phyloP scores from a whole-genome alignment of 2,888 invertebrate species.

The Cheilosia soror region DNA sequence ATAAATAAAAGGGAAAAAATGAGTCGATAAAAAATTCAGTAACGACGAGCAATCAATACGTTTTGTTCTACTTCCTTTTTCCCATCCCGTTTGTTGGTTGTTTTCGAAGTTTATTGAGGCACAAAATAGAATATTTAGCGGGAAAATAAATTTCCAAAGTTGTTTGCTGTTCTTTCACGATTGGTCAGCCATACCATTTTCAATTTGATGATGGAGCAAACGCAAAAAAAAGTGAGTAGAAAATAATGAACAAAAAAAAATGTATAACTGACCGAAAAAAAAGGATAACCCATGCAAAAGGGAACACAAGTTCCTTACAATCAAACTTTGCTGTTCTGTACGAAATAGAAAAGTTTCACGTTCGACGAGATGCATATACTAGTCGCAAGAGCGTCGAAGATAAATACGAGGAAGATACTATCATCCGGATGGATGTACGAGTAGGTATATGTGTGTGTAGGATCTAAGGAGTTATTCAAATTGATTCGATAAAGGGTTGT shows the following conservation, averaged over 20 bases:
- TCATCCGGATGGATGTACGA: background rate
- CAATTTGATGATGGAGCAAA: background rate
- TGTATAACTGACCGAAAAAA: conserved; percentile 14
- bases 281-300: conserved; percentile 34
- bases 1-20: conserved; percentile 10
- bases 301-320: conserved; percentile 18
- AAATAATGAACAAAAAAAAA: background rate
- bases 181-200: conserved; percentile 45
- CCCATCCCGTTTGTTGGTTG: conserved; percentile 16
- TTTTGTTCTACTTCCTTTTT: conserved; percentile 31
- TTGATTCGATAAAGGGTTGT: conserved; percentile 59
- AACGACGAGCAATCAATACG: conserved; percentile 64
- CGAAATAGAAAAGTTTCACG: conserved; percentile 52
- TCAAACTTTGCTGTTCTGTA: conserved; percentile 55
- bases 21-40: conserved; percentile 21
- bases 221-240: background rate
- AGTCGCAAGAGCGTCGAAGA: background rate
- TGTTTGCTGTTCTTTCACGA: conserved; percentile 58
- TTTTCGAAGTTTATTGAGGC: conserved; percentile 65
- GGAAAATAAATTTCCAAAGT: conserved; percentile 44
- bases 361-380: conserved; percentile 2
- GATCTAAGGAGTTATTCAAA: conserved; percentile 60
- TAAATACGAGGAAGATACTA: background rate
- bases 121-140: conserved; percentile 72
- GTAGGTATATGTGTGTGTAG: too few species aligned